These are phyloP conservation scores for Rhabdomys pumilio DNA, from an alignment of 2,797 vertebrate genomes.

Conservation along the genomic window DNA sequence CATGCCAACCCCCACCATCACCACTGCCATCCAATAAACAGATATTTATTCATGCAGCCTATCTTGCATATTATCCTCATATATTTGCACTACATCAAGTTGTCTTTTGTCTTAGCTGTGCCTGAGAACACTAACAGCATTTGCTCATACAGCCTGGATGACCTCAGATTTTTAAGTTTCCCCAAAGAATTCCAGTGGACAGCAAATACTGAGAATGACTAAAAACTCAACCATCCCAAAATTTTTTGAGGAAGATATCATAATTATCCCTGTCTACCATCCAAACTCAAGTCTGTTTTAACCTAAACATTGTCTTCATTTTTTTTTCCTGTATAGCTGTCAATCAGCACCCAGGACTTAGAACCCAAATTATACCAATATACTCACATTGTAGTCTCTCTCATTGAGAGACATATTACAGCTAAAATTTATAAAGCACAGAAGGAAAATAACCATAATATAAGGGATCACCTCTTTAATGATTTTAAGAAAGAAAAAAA, in stretches of 20 bases:
- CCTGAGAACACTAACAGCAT: not conserved
- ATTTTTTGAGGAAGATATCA: not conserved
- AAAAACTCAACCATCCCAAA: not conserved
- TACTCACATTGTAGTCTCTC: not conserved
- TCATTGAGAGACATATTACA: not conserved
- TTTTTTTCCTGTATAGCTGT: not conserved
- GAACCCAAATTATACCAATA: not conserved
- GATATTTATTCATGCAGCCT: not conserved
- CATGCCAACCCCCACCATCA: not conserved
- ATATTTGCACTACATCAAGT: not conserved
- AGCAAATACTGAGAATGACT: not conserved
- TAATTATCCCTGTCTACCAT: not conserved
- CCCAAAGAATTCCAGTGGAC: not conserved
- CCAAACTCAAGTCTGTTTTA: not conserved
- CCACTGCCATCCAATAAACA: not conserved
- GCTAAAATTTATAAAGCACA: constrained; percentile 14
- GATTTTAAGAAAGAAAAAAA: constrained; percentile 3
- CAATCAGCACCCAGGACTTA: constrained; percentile 5
- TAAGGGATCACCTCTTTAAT: not conserved
- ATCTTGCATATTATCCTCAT: not conserved
- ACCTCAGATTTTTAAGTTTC: not conserved
- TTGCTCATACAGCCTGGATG: not conserved
- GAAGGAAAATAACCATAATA: constrained; percentile 11
- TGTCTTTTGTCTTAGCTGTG: not conserved
- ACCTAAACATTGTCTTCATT: not conserved